Conservation (phyloP, 2,888 invertebrate genomes). For the Brachylomia viminalis region DNA sequence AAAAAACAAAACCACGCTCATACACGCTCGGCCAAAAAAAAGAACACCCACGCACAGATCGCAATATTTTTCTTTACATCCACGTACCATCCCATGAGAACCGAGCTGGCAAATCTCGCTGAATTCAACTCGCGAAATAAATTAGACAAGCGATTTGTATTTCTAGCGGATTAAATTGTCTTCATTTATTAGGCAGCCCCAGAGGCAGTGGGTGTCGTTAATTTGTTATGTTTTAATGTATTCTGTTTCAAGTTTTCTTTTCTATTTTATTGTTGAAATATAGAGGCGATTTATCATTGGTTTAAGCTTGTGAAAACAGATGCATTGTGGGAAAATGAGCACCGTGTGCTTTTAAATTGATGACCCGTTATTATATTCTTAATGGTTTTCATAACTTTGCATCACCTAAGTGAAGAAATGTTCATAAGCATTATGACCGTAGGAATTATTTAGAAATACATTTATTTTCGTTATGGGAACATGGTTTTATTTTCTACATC, state of each 20-base stretch:
- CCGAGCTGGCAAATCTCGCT: slow-evolving; percentile 74
- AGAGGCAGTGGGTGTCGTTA: slow-evolving; percentile 66
- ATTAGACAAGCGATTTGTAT: slow-evolving; percentile 84
- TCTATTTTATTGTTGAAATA: slow-evolving; percentile 42
- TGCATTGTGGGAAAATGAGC: slow-evolving; percentile 22
- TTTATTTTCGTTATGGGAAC: neutral
- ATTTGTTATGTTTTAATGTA: slow-evolving; percentile 61
- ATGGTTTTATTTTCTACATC: neutral
- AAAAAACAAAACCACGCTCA: neutral
- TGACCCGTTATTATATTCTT: neutral
- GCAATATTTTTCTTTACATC: slow-evolving; percentile 59
- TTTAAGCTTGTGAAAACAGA: slow-evolving; percentile 34
- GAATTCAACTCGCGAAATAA: slow-evolving; percentile 81
- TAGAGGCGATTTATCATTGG: slow-evolving; percentile 52
- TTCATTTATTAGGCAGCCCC: slow-evolving; percentile 80
- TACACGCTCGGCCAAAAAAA: slow-evolving; percentile 1
- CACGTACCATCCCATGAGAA: slow-evolving; percentile 65
- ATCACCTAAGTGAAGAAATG: too few species aligned
- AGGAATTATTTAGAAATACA: neutral
- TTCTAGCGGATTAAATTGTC: slow-evolving; percentile 82
- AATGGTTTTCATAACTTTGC: neutral
- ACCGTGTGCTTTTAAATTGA: neutral
- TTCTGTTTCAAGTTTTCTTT: slow-evolving; percentile 53
- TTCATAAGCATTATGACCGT: neutral
- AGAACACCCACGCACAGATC: slow-evolving; percentile 5